Conservation (phyloP, 2,113 vertebrate genomes). For the Plestiodon gilberti region DNA sequence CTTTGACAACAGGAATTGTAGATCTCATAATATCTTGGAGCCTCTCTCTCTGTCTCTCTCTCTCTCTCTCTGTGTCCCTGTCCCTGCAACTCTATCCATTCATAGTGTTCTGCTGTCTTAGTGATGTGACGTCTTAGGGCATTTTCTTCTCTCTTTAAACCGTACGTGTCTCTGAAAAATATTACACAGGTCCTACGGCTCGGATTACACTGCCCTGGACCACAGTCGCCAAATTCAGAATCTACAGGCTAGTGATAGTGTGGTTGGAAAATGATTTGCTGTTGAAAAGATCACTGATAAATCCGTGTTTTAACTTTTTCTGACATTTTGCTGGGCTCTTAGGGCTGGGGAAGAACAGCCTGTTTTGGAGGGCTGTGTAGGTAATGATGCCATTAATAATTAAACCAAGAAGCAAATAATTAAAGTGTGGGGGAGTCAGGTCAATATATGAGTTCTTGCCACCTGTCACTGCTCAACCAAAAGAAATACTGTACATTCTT, state of each 20-base stretch:
- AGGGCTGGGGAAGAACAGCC: background rate
- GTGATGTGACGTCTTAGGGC: background rate
- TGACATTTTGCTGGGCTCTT: background rate
- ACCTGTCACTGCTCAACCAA: constrained; percentile 43
- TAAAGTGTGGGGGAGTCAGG: constrained; percentile 21
- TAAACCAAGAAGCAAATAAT: constrained; percentile 32
- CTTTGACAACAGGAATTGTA: background rate
- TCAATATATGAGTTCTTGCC: constrained; percentile 12
- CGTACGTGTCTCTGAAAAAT: constrained; percentile 3
- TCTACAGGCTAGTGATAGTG: background rate
- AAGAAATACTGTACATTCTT: background rate
- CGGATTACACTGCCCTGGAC: fast-evolving
- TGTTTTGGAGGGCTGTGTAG: background rate
- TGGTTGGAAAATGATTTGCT: background rate
- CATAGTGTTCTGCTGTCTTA: background rate
- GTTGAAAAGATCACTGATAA: background rate
- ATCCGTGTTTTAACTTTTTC: background rate
- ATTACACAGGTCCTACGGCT: background rate
- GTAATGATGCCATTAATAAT: constrained; percentile 21
- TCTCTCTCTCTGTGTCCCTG: no score
- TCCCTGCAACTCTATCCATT: background rate
- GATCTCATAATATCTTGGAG: background rate
- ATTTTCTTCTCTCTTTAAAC: background rate
- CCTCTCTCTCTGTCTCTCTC: no score
- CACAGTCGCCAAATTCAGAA: background rate